Evolutionary conservation across 2,888 invertebrate genomes (phyloP).

Genomic region (Sabellastarte sp.): DNA sequence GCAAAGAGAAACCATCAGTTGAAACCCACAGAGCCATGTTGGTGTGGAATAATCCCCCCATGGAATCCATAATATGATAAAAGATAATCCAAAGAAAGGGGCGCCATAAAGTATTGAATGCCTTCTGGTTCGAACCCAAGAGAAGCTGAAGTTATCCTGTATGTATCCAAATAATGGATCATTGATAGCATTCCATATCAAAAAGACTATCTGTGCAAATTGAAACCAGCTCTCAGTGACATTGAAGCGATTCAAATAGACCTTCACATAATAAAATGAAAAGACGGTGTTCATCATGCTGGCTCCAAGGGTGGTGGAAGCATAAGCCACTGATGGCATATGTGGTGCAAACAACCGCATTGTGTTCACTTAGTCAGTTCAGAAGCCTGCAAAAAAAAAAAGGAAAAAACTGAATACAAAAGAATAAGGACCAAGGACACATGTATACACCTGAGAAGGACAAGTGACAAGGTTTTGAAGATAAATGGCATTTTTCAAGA

Average conservation of each 20-base stretch:
- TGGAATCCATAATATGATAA: constrained; percentile 57
- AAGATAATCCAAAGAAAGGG: constrained; percentile 56
- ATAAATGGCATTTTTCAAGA: too few relatives aligned
- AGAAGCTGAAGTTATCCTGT: constrained; percentile 43
- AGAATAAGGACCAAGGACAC: too few relatives aligned
- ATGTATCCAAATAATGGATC: constrained; percentile 61
- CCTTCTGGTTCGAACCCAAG: constrained; percentile 54
- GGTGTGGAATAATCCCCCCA: constrained; percentile 45
- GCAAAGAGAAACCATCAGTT: constrained; percentile 57
- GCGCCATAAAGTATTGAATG: constrained; percentile 57
- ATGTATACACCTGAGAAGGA: too few relatives aligned
- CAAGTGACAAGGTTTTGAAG: too few relatives aligned
- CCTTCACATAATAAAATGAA: constrained; percentile 61
- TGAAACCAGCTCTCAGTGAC: constrained; percentile 60
- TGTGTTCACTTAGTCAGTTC: too few relatives aligned
- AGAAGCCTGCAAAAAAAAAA: too few relatives aligned
- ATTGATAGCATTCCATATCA: constrained; percentile 62
- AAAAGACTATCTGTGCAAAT: constrained; percentile 54
- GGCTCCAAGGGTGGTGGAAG: constrained; percentile 38
- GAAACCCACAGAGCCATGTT: constrained; percentile 55
- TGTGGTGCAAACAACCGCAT: constrained; percentile 1
- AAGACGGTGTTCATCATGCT: constrained; percentile 52
- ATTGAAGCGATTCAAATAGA: constrained; percentile 58
- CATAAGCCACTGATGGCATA: constrained; percentile 35
- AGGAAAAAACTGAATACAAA: too few relatives aligned